A percentile compares a stretch with the other conserved stretches of the same genome.
Evolutionary conservation across 37 sponge, comb jelly and placozoan species (phyloP).

Genomic region (Lycopodina hypogea): DNA sequence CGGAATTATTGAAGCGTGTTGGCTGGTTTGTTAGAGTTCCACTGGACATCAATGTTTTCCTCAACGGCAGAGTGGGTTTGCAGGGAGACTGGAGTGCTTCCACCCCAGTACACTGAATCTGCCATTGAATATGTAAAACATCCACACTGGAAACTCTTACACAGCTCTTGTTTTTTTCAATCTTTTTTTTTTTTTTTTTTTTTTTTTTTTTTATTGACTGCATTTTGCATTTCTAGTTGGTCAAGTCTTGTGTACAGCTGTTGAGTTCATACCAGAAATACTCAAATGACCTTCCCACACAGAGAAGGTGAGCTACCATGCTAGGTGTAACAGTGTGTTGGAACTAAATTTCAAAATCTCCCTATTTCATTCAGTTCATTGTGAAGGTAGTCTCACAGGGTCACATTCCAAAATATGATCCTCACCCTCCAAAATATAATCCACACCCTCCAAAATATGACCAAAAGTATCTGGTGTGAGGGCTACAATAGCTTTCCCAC

Average conservation of each 20-base stretch:
- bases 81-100: constrained; percentile 39
- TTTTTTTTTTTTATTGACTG: background rate
- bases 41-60: background rate
- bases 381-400: too few relatives aligned
- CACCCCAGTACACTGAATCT: constrained; percentile 9
- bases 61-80: constrained; percentile 21
- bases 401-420: too few relatives aligned
- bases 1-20: too few relatives aligned
- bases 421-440: too few relatives aligned
- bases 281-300: background rate
- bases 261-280: background rate
- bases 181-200: too few relatives aligned
- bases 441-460: too few relatives aligned
- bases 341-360: too few relatives aligned
- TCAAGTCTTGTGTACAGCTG: background rate
- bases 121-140: constrained; percentile 16
- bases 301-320: background rate
- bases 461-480: too few relatives aligned
- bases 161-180: background rate
- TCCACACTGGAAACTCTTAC: background rate
- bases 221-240: background rate
- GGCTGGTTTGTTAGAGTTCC: too few relatives aligned
- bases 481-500: too few relatives aligned
- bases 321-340: too few relatives aligned
- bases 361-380: too few relatives aligned